Base-by-base conservation (phyloP, 2,797 vertebrate species). In the Sardinella longiceps region DNA sequence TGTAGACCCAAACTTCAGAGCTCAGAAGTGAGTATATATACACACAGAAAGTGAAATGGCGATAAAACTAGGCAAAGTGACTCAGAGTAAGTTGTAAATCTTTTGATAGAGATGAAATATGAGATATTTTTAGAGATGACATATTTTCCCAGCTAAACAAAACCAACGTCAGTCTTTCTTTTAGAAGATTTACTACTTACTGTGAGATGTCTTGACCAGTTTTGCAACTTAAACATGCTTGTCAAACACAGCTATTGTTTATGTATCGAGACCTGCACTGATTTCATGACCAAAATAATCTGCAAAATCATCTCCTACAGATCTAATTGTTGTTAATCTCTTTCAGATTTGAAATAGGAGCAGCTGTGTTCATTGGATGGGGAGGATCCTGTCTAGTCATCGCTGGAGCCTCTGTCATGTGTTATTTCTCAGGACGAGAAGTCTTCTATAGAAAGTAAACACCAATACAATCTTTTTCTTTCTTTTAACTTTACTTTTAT, bases 281-380 rank as follows among this genome's bases (percentile, higher is more conserved):
- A 12, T 15, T 15, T 11, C 15, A 70, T 37, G 12, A 6, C 18
- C 37, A 15, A 70, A 33, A 18, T 33, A 7, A 7, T 77, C 37
- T 39, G 18, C 33, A 43, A 12, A 77, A 43, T 33, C 3, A 33
- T 70, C 33, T 39, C 18, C 39, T 77, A 39, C n/a, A n/a, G 43
- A 77, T 74, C 5, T 74, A 5, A 48, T 48, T 10, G 12, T 12
- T 48, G 4, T 48, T 1, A 2, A 20, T 43, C 63, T 20, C 63
- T 3, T 1, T 83, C 93, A 99, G 98, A 91, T 98, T 94, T 94
- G 98, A 99, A 94, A 88, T 99, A 81, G 98, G 98, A 92, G 97
- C 97, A 2, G 98, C 96, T 18, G 87, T 99, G 82, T 99, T 99
- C 84, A 89, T 99, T 80, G 98, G 98, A 83, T 99, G 97, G 97